Evolutionary conservation across 2,797 vertebrate species (phyloP).

Genomic region (Gastrophryne carolinensis): DNA sequence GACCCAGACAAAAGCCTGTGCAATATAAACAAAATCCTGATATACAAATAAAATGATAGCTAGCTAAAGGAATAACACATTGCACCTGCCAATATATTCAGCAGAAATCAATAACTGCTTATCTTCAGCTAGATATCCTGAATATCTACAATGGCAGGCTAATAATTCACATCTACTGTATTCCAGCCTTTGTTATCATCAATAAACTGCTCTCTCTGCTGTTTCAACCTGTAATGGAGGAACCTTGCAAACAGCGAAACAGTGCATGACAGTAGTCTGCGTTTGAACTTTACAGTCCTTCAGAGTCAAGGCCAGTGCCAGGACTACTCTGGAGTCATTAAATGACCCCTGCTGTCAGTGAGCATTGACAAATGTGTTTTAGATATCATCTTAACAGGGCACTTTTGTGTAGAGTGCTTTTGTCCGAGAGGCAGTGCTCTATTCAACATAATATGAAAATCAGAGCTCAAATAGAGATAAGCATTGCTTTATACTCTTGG

Average conservation of each 20-base stretch:
- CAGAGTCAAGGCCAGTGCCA: conserved; percentile 21
- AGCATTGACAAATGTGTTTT: conserved; percentile 57
- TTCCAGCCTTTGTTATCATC: conserved; percentile 13
- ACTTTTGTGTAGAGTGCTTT: conserved; percentile 54
- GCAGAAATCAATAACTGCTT: conserved; percentile 16
- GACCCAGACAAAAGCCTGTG: neutral
- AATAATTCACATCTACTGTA: neutral
- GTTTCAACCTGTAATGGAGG: neutral
- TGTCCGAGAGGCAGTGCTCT: conserved; percentile 46
- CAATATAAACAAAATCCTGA: neutral
- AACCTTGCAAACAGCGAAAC: conserved; percentile 8
- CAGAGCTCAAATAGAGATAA: conserved; percentile 55
- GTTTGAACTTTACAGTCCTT: conserved; percentile 30
- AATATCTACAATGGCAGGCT: neutral
- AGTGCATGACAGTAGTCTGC: conserved; percentile 1
- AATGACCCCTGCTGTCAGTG: conserved; percentile 54
- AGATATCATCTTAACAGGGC: conserved; percentile 57
- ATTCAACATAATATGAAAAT: conserved; percentile 55
- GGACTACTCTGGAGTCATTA: conserved; percentile 43
- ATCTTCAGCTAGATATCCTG: neutral
- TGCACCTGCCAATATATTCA: conserved; percentile 10
- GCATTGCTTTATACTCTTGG: conserved; percentile 45
- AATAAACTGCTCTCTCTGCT: conserved; percentile 25
- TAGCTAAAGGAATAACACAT: neutral
- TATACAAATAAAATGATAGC: neutral